Evolutionary conservation across 37 sponge, comb jelly and placozoan species (phyloP).

Genomic region (Oopsacas minuta): DNA sequence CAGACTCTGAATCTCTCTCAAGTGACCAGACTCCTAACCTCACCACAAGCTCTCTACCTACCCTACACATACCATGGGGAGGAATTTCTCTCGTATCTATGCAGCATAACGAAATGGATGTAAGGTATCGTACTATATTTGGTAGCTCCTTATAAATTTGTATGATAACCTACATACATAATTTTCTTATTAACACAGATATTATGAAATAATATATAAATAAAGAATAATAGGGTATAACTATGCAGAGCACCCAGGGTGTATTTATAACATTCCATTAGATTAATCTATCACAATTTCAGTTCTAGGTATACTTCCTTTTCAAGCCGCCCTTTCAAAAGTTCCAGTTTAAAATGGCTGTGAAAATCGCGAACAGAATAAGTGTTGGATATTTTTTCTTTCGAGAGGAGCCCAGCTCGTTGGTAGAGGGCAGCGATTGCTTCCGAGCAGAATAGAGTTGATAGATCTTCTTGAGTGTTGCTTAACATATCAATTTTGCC

Average conservation of each 20-base stretch:
- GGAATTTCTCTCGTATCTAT: background rate
- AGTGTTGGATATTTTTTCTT: slow-evolving; percentile 31
- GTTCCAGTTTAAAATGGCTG: slow-evolving; percentile 22
- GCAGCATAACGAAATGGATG: background rate
- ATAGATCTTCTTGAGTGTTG: slow-evolving; percentile 49
- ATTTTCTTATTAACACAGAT: background rate
- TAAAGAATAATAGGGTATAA: too few relatives aligned
- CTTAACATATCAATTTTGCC: slow-evolving; percentile 38
- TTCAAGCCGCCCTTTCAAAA: slow-evolving; percentile 24
- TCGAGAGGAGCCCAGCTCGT: slow-evolving; percentile 29
- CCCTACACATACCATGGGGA: background rate
- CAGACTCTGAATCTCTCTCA: background rate
- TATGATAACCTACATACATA: background rate
- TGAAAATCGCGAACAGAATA: slow-evolving; percentile 66
- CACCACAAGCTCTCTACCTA: background rate
- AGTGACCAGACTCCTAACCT: background rate
- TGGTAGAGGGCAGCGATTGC: slow-evolving; percentile 55
- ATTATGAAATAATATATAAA: too few relatives aligned
- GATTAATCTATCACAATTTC: slow-evolving; percentile 22
- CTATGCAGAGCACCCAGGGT: too few relatives aligned
- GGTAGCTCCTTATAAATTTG: background rate
- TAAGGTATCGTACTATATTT: background rate
- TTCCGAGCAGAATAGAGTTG: slow-evolving; percentile 58
- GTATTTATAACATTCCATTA: too few relatives aligned
- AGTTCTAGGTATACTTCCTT: slow-evolving; percentile 39